Conservation (phyloP, 64 coral and sea anemone genomes). For the Montipora efflorescens region DNA sequence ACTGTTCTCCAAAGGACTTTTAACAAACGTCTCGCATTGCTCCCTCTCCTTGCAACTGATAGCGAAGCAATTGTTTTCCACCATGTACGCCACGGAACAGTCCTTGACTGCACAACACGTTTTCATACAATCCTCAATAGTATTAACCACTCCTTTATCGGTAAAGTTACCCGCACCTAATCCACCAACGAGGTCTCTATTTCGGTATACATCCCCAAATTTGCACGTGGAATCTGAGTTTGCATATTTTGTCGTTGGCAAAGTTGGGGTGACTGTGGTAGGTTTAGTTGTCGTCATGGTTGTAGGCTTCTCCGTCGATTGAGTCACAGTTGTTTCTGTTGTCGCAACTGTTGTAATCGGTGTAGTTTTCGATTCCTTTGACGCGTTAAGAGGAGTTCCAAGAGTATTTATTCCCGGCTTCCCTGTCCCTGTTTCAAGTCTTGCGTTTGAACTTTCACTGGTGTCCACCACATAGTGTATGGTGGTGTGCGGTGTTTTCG, state of each 20-base stretch:
- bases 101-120: conserved; percentile 73
- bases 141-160: conserved; percentile 71
- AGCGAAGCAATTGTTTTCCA: conserved; percentile 70
- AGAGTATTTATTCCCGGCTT: not conserved
- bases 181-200: conserved; percentile 86
- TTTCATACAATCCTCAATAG: conserved; percentile 87
- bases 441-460: not conserved
- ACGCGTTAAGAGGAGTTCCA: not conserved
- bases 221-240: conserved; percentile 27
- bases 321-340: not conserved
- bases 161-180: conserved; percentile 88
- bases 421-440: not conserved
- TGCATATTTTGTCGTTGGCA: not conserved
- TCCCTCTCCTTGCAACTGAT: conserved; percentile 69
- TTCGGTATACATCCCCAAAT: conserved; percentile 67
- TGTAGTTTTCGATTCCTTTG: conserved; percentile 8
- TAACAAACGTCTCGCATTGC: conserved; percentile 67
- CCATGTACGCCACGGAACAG: conserved; percentile 88
- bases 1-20: conserved; percentile 44
- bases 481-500: not conserved
- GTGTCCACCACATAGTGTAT: not conserved
- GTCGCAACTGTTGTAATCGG: not conserved
- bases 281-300: not conserved
- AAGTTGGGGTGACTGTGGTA: not conserved
- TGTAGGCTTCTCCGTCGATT: not conserved